phyloP scores from a whole-genome alignment of 2,797 vertebrate genomes.

The Periophthalmus magnuspinnatus region DNA sequence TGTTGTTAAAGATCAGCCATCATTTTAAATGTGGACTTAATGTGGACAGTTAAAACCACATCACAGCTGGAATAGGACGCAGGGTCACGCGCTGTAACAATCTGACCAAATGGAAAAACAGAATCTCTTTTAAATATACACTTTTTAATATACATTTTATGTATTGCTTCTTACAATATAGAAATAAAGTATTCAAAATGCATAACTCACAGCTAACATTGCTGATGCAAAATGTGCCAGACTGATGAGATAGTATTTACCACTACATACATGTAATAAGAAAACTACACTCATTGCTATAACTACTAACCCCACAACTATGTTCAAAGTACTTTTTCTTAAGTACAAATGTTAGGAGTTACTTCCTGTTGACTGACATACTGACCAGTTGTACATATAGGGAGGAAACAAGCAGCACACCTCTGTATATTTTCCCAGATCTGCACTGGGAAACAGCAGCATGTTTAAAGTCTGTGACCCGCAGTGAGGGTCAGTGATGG shows the following conservation, averaged over 20 bases:
- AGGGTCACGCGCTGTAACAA: conserved; percentile 12
- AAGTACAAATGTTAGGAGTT: not conserved
- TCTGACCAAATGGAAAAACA: conserved; percentile 1
- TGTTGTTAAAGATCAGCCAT: conserved; percentile 51
- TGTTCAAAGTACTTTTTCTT: not conserved
- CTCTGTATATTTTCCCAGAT: conserved; percentile 16
- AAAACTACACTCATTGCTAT: not conserved
- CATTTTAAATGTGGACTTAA: conserved; percentile 52
- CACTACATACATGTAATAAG: not conserved
- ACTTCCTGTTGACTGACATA: not conserved
- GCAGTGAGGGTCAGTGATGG: not conserved
- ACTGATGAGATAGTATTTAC: not conserved
- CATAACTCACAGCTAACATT: too few species aligned
- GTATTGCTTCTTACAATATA: too few species aligned
- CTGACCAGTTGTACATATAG: not conserved
- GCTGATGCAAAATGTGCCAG: not conserved
- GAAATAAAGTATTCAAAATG: too few species aligned
- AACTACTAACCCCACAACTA: not conserved
- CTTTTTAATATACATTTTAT: not conserved
- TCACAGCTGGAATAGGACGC: conserved; percentile 39
- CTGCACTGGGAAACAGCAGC: conserved; percentile 16
- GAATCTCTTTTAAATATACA: conserved; percentile 18
- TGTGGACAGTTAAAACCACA: conserved; percentile 35
- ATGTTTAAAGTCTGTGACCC: conserved; percentile 17
- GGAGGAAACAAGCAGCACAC: not conserved